These are phyloP conservation scores for Gadopsis bispinosus DNA, from an alignment of 2,797 vertebrate genomes.

Conservation along the genomic window DNA sequence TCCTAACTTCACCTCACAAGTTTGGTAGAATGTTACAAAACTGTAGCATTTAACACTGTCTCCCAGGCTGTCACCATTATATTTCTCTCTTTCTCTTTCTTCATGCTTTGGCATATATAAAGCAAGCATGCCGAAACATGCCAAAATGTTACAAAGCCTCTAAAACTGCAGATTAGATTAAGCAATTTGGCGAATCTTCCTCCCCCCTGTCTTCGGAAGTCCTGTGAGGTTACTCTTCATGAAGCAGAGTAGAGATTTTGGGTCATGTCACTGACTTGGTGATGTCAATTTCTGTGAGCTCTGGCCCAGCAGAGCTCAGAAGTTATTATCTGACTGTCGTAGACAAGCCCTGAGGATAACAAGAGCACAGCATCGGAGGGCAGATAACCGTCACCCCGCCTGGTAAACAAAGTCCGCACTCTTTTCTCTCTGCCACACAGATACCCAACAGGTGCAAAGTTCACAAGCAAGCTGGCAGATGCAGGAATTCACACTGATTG, in stretches of 20 bases:
- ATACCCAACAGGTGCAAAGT: constrained; percentile 59
- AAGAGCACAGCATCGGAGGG: constrained; percentile 47
- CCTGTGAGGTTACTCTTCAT: constrained; percentile 26
- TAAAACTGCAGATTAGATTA: constrained; percentile 18
- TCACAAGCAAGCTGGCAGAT: constrained; percentile 50
- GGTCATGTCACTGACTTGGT: constrained; percentile 51
- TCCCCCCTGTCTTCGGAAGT: not conserved
- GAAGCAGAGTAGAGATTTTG: constrained; percentile 20
- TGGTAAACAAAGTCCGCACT: constrained; percentile 59
- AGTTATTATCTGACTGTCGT: constrained; percentile 59
- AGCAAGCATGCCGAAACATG: constrained; percentile 15
- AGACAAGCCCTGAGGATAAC: constrained; percentile 44
- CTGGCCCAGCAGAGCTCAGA: constrained; percentile 44
- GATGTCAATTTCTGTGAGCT: constrained; percentile 42
- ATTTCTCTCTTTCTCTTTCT: not conserved
- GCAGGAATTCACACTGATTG: constrained; percentile 26
- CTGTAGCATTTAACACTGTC: not conserved
- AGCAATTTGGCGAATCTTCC: constrained; percentile 2
- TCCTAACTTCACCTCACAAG: constrained; percentile 27
- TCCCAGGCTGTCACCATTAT: not conserved
- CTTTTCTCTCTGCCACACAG: constrained; percentile 19
- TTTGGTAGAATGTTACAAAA: not conserved
- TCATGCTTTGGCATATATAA: not conserved
- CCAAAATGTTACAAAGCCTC: not conserved
- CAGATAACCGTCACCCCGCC: constrained; percentile 31